These are phyloP conservation scores for Saturnia japonica DNA, from an alignment of 2,888 invertebrate species.

Conservation along the genomic window DNA sequence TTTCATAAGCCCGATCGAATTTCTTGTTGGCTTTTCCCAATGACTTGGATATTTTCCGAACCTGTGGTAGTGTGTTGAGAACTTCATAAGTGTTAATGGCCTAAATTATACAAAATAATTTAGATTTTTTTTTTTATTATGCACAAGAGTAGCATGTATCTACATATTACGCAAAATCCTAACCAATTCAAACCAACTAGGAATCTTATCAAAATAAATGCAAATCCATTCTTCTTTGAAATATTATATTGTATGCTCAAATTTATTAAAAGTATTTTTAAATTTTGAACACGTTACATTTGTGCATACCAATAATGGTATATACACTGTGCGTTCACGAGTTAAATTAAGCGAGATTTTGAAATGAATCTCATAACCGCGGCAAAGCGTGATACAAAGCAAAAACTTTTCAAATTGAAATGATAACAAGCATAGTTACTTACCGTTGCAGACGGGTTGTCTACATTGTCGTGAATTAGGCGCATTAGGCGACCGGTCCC, in stretches of 20 bases:
- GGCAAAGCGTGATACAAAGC: conserved; percentile 17
- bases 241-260: neutral
- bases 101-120: no score
- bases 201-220: neutral
- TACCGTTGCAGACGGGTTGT: conserved; percentile 58
- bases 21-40: no score
- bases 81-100: no score
- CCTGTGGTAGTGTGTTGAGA: no score
- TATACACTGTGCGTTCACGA: neutral
- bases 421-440: conserved; percentile 54
- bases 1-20: no score
- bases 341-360: neutral
- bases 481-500: conserved; percentile 70
- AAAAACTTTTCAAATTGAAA: conserved; percentile 52
- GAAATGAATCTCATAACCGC: neutral
- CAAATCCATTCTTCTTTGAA: neutral
- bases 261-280: neutral
- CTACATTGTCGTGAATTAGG: conserved; percentile 77
- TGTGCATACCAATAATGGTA: neutral
- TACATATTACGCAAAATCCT: neutral
- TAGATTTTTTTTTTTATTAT: no score
- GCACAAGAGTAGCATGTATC: neutral
- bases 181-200: neutral
- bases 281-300: neutral
- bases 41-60: no score